Evolutionary conservation across 1,140 invertebrate genomes (phyloP).

Genomic region (Heliconius hewitsoni): DNA sequence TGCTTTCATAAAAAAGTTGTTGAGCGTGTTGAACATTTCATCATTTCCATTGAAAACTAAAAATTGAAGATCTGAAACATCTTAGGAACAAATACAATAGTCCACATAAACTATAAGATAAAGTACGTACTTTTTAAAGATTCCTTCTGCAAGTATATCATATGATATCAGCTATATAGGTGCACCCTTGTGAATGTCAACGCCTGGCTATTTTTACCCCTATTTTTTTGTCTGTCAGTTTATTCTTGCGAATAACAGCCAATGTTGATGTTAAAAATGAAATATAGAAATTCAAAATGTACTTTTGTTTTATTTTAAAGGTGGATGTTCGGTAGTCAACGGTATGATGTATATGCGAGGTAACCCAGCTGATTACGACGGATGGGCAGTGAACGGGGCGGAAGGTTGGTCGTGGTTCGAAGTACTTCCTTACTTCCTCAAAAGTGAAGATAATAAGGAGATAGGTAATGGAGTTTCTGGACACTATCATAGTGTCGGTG

Average conservation of each 20-base stretch:
- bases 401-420: constrained; percentile 95
- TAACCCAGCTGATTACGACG: constrained; percentile 87
- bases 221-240: too few relatives aligned
- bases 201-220: too few relatives aligned
- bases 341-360: constrained; percentile 92
- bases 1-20: too few relatives aligned
- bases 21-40: too few relatives aligned
- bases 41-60: too few relatives aligned
- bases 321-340: constrained; percentile 88
- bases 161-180: too few relatives aligned
- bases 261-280: background rate
- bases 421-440: constrained; percentile 93
- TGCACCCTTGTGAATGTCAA: too few relatives aligned
- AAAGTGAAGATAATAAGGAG: constrained; percentile 91
- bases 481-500: constrained; percentile 89
- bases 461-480: constrained; percentile 86
- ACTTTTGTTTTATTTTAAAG: constrained; percentile 56
- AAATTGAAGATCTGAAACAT: too few relatives aligned
- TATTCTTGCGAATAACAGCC: too few relatives aligned
- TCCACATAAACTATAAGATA: too few relatives aligned
- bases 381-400: constrained; percentile 89
- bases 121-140: background rate
- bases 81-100: too few relatives aligned
- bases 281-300: background rate
- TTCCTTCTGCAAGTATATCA: too few relatives aligned